Base-by-base conservation (phyloP, 2,888 invertebrate genomes). In the Leptopilina drosophilae region DNA sequence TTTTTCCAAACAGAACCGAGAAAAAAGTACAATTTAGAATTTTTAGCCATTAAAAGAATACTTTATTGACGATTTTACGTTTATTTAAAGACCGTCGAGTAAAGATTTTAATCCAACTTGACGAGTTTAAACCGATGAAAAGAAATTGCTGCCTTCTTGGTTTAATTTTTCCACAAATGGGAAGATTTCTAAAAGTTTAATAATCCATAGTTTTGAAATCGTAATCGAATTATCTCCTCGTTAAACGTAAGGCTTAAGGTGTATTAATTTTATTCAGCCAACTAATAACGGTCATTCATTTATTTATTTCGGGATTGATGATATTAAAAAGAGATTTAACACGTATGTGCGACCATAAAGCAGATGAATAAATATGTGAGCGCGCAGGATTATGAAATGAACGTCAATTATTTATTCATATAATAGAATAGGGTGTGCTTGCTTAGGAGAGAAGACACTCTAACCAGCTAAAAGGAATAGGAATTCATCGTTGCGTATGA, bases 401-500 rank as follows among this genome's bases (percentile, higher is more conserved):
- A 56, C 73, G 26, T 73, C 56, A 73, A 73, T 56, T 56, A 73
- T 73, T 73, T 56, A 73, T 73, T 73, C 33, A 73, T 26, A 46
- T 49, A 73, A 73, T 56, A 73, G 56, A 49, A 73, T 73, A 56
- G 33, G 56, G 73, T 56, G 56, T 73, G 33, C 56, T 73, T 14
- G 53, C 9, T 33, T 33, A 33, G n/a, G n/a, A 33, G 69, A 73
- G 33, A 33, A 9, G 73, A 49, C 53, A n/a, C 73, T 26, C 33
- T 12, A 33, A 33, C 33, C 33, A 11, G 49, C 9, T 11, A 33
- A 1, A 56, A 33, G 33, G 33, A 49, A 20, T 14, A 15, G 26
- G 69, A 69, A 69, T 66, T 69, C 69, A 59, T 67, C 59, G 49
- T 73, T 40, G 78, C 15, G n/a, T 64, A 69, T 49, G 62, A 78